A percentile compares a stretch with the other conserved stretches of the same genome.
phyloP scores from a whole-genome alignment of 2,113 vertebrate genomes.

The Bettongia penicillata region DNA sequence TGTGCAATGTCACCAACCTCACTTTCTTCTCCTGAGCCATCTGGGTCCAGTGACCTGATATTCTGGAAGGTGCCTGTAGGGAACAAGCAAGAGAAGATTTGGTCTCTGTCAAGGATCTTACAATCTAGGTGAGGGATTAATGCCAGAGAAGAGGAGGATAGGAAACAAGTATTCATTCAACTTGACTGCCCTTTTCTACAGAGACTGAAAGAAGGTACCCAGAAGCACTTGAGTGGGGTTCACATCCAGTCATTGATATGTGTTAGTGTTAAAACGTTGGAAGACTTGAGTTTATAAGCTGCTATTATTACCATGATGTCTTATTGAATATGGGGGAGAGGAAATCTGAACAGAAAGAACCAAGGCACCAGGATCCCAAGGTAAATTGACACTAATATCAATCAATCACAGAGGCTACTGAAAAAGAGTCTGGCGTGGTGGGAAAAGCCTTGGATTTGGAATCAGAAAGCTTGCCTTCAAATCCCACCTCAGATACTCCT shows the following conservation, averaged over 20 bases:
- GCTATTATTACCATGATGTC: background rate
- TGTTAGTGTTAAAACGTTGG: background rate
- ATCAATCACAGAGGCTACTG: background rate
- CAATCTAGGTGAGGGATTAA: constrained; percentile 1
- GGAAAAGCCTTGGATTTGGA: background rate
- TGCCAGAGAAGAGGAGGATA: constrained; percentile 11
- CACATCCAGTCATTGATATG: background rate
- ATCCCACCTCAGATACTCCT: no score
- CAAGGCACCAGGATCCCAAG: background rate
- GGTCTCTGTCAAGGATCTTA: background rate
- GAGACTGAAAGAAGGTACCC: background rate
- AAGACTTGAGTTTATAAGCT: background rate
- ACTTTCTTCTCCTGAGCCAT: no score
- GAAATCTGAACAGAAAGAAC: background rate
- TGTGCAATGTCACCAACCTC: no score
- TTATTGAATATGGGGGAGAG: background rate
- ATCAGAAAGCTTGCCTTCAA: background rate
- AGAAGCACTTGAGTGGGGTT: background rate
- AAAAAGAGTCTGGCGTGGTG: background rate
- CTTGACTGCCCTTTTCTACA: background rate
- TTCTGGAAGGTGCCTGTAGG: background rate
- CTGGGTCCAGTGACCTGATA: no score
- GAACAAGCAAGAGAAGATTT: background rate
- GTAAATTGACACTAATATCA: background rate
- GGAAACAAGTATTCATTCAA: background rate